Evolutionary conservation across 2,888 invertebrate genomes (phyloP).

Genomic region (Andrena flavipes): DNA sequence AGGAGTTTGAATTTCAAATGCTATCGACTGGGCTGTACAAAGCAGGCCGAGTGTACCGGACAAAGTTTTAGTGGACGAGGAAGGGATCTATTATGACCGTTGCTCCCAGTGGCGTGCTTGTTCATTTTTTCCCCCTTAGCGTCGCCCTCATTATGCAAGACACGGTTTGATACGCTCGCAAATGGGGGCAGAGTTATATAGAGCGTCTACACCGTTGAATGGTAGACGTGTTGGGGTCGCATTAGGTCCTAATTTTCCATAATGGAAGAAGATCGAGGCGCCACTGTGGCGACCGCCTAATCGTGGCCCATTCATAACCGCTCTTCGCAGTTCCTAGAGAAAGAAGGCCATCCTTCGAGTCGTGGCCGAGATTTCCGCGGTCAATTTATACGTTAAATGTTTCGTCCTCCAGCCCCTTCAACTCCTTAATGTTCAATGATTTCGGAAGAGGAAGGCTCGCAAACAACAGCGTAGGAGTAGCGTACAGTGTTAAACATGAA

Average conservation of each 20-base stretch:
- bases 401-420: slow-evolving; percentile 1
- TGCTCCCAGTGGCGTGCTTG: slow-evolving; percentile 57
- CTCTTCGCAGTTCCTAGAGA: slow-evolving; percentile 33
- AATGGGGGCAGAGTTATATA: background rate
- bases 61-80: slow-evolving; percentile 36
- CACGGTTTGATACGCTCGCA: slow-evolving; percentile 1
- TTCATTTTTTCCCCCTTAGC: background rate
- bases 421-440: slow-evolving; percentile 17
- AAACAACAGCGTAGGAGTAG: background rate
- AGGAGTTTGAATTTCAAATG: slow-evolving; percentile 83
- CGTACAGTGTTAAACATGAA: background rate
- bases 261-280: slow-evolving; percentile 79
- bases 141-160: background rate
- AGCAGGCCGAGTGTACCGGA: slow-evolving; percentile 32
- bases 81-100: slow-evolving; percentile 65
- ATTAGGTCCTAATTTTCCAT: slow-evolving; percentile 78
- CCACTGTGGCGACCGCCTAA: slow-evolving; percentile 73
- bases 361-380: slow-evolving; percentile 60
- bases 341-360: slow-evolving; percentile 43
- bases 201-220: slow-evolving; percentile 61
- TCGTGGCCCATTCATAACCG: slow-evolving; percentile 78
- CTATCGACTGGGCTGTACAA: slow-evolving; percentile 72
- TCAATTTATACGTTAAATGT: slow-evolving; percentile 54
- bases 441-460: background rate
- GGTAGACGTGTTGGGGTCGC: slow-evolving; percentile 64